Evolutionary conservation across 1,140 invertebrate genomes (phyloP), one percentile per base, ranked within the genome.

Genomic region (Drosophila cardini): DNA sequence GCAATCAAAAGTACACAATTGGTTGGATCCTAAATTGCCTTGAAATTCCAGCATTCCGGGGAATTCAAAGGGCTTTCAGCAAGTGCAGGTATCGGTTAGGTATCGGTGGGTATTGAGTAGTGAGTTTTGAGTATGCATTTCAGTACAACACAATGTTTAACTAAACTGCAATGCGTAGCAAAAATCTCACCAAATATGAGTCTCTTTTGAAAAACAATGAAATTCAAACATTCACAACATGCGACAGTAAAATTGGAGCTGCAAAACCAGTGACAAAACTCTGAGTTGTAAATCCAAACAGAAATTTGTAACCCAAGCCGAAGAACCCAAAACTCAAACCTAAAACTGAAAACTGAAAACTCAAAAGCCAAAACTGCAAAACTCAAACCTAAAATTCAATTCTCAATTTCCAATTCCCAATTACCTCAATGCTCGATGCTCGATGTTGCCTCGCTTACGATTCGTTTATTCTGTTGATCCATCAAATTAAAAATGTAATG

Each of bases 391-490:
- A 67, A 26, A 71, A 80, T 65, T 71, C 70, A 78, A 73, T 53
- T 81, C 42, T 70, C 82, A 81, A 75, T 81, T 86, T n/a, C 75
- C 70, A 78, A 73, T 53, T 81, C 42, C 74, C 82, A 81, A 75
- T 81, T 86, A 78, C 78, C 80, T 76, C 70, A 77, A 73, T 63
- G 62, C 80, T 76, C 56, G 42, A 73, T 63, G 62, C 80, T 76
- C 56, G 42, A 69, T 73, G 74, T 79, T 80, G 57, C 46, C 67
- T 86, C 78, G 83, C 82, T 86, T 86, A 82, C 86, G 86, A 90
- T 90, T 90, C 86, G 86, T 90, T 90, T 90, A 86, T 86, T 90
- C 86, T 90, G 86, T 90, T 90, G 86, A 90, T 90, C 86, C 79
- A 90, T 90, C 72, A 76, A 90, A 90, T 90, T 86, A 90, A 90